These are phyloP conservation scores for Phenacoccus solenopsis DNA, from an alignment of 1,140 invertebrate species.

Conservation along the genomic window DNA sequence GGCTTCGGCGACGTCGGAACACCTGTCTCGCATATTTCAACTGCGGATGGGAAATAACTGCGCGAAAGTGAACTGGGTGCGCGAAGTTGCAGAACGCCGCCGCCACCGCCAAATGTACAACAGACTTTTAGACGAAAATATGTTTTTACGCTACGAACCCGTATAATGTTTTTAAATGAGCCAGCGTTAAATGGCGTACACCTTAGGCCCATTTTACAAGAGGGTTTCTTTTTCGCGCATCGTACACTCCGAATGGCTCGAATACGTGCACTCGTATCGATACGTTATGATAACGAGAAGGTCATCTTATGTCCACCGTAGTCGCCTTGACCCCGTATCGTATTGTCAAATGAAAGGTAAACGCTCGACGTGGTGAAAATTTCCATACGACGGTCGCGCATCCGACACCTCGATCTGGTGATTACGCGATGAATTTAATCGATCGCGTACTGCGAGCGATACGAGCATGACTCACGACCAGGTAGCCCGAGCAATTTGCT, in stretches of 20 bases:
- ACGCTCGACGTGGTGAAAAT: not conserved
- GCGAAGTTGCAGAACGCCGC: not conserved
- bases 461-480: too few species aligned
- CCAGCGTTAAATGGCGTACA: not conserved
- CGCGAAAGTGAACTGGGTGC: not conserved
- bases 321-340: not conserved
- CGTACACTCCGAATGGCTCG: too few species aligned
- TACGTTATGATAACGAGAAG: too few species aligned
- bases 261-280: too few species aligned
- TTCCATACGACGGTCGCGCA: not conserved
- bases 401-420: not conserved
- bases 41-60: not conserved
- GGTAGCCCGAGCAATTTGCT: not conserved
- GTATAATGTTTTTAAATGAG: not conserved
- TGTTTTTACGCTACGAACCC: not conserved
- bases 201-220: not conserved
- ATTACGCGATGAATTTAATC: not conserved
- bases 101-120: not conserved
- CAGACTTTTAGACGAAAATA: not conserved
- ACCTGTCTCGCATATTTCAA: not conserved
- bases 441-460: too few species aligned
- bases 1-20: not conserved
- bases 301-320: not conserved
- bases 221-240: too few species aligned
- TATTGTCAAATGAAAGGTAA: not conserved